Base-by-base conservation (phyloP, 2,797 vertebrate species). In the Enteromius viviparus region DNA sequence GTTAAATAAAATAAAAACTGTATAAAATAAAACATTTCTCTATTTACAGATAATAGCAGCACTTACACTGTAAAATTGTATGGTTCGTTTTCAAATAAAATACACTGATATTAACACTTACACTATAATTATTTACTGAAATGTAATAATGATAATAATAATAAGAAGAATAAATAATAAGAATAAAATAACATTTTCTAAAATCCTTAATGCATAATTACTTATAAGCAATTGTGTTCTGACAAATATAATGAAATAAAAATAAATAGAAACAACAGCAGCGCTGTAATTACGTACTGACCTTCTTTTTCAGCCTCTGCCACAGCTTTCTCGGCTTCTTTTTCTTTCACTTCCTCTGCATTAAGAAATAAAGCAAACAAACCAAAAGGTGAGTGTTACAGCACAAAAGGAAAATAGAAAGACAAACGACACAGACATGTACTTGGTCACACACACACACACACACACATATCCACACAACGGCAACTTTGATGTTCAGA, bases 261-360 rank as follows among this genome's bases (percentile, higher is more conserved):
- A 49, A 42, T 42, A 42, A 42, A 5, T 32, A 12, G 60, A 81
- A 17, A 40, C 49, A 68, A 79, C 12, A 23, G 37, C 14, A 69
- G 12, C 69, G 49, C 21, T 53, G 47, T 32, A 66, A 75, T 47
- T 87, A 51, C 21, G 2, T 14, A 72, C 85, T 23, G 51, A 89
- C 89, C 88, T 89, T 88, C 37, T 76, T 78, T 88, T 49, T 81
- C 81, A 40, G 53, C 40, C 53, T 79, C 68, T 21, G 76, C n/a
- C 15, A 77, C 76, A 26, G 40, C 45, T 47, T 14, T 23, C 47
- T 84, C 75, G 40, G 23, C 45, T 37, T 83, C 80, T 65, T 76
- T 69, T 32, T 55, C 7, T 47, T 66, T 62, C 34, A 72, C 72
- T 34, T 87, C 76, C 53, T 87, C 76, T 10, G 66, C 65, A 79